Percentiles rank a stretch among this genome's conserved stretches.
Conservation (phyloP, 2,888 invertebrate genomes). For the Epistrophella euchroma region DNA sequence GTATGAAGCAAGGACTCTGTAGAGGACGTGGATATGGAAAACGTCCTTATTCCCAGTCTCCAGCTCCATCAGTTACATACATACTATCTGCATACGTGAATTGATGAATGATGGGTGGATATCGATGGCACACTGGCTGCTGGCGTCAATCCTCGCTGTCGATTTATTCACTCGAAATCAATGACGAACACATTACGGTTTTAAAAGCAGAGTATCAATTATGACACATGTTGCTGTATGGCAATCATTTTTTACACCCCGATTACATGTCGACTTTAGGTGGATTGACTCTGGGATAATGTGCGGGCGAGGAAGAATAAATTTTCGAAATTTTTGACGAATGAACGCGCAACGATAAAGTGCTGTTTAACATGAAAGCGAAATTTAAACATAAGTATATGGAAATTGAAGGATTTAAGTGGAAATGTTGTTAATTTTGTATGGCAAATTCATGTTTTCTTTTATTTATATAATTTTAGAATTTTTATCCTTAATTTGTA, state of each 20-base stretch:
- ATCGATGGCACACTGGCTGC: conserved; percentile 6
- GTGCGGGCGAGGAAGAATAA: conserved; percentile 24
- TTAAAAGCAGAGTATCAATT: conserved; percentile 67
- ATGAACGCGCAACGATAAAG: conserved; percentile 23
- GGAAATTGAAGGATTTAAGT: conserved; percentile 29
- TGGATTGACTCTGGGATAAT: conserved; percentile 34
- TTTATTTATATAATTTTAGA: neutral
- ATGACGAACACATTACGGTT: conserved; percentile 68
- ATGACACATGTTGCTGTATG: conserved; percentile 76
- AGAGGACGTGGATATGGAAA: conserved; percentile 58
- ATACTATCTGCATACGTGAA: neutral
- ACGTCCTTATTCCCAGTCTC: conserved; percentile 38
- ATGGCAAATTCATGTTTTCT: conserved; percentile 23
- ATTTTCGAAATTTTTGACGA: conserved; percentile 46
- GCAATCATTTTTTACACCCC: conserved; percentile 64
- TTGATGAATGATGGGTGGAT: neutral
- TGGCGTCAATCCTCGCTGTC: conserved; percentile 64
- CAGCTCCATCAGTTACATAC: conserved; percentile 3
- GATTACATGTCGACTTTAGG: conserved; percentile 67
- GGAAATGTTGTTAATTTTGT: conserved; percentile 23
- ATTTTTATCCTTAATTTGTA: too few relatives aligned
- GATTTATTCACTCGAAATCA: conserved; percentile 69
- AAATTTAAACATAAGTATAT: conserved; percentile 47
- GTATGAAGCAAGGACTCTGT: neutral
- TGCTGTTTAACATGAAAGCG: neutral